phyloP scores from a whole-genome alignment of 2,113 vertebrate genomes.

The Circaetus cinerascens region DNA sequence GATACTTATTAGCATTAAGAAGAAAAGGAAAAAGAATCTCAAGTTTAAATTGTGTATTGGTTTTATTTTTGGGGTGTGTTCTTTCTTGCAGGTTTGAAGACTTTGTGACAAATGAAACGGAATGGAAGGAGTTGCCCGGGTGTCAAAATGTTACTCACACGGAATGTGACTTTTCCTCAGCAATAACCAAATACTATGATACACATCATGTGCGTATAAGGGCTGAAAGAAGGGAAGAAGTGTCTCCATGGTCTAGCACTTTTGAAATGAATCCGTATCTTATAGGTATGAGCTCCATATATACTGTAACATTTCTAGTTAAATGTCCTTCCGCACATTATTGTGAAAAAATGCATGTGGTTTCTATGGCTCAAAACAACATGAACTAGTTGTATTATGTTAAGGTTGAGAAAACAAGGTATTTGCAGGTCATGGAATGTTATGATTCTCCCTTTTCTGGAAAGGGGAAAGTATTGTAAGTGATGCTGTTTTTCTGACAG shows the following conservation, averaged over 20 bases:
- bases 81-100: neutral
- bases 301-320: neutral
- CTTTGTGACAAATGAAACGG: neutral
- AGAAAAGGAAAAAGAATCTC: neutral
- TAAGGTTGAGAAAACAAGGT: too few relatives aligned
- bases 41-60: neutral
- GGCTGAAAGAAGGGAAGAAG: neutral
- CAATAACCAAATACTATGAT: neutral
- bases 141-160: conserved; percentile 43
- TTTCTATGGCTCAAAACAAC: neutral
- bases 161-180: conserved; percentile 43
- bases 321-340: neutral
- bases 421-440: neutral
- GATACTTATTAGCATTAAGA: neutral
- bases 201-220: neutral
- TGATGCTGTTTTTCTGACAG: neutral
- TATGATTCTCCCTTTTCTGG: neutral
- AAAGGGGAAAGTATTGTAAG: neutral
- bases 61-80: neutral
- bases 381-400: neutral
- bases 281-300: conserved; percentile 22
- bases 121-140: conserved; percentile 47
- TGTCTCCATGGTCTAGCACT: conserved; percentile 20
- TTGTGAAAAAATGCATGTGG: fast-evolving
- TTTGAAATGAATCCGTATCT: neutral